phyloP scores from a whole-genome alignment of 2,888 invertebrate genomes.

The Tenodera sinensis region DNA sequence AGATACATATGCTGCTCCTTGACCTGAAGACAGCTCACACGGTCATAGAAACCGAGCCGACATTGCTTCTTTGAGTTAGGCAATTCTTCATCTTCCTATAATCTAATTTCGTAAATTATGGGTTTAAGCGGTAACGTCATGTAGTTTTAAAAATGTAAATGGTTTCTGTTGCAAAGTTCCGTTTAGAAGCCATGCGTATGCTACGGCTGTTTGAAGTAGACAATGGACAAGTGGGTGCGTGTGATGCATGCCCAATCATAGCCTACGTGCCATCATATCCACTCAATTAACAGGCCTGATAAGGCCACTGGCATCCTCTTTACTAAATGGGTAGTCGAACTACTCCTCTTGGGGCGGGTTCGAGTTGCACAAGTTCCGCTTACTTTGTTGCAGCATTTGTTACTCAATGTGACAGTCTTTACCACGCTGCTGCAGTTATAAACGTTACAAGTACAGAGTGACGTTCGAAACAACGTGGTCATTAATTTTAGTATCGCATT shows the following conservation, averaged over 20 bases:
- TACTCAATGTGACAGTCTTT: neutral
- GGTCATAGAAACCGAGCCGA: no score
- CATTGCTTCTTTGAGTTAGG: no score
- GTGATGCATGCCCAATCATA: neutral
- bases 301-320: neutral
- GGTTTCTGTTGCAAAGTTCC: neutral
- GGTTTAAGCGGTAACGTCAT: no score
- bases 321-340: neutral
- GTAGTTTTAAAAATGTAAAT: no score
- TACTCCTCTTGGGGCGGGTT: neutral
- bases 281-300: neutral
- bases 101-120: no score
- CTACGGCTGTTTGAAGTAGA: neutral
- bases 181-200: neutral
- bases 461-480: no score
- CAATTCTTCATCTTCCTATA: no score
- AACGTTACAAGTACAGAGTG: no score
- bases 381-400: neutral
- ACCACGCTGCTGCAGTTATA: neutral
- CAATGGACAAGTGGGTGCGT: neutral
- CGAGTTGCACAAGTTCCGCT: neutral
- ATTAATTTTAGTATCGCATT: no score
- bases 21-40: no score
- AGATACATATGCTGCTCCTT: no score
- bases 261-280: neutral